phyloP scores from a whole-genome alignment of 2,113 vertebrate genomes.

The Rynchops niger region DNA sequence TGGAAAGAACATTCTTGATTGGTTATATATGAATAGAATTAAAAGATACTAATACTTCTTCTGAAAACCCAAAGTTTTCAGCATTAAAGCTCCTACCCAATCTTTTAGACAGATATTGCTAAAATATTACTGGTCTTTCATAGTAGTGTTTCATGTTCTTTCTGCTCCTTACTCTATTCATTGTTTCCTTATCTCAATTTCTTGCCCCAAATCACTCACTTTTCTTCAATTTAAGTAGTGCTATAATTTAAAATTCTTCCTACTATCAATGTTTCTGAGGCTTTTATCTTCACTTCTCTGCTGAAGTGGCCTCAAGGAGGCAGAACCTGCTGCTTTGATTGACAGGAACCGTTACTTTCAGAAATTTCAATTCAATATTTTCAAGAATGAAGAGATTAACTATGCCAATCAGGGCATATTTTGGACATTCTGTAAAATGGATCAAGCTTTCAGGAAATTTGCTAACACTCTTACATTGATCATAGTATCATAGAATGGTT shows the following conservation, averaged over 20 bases:
- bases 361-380: background rate
- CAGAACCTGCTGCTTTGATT: background rate
- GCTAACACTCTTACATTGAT: background rate
- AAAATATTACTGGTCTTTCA: background rate
- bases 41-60: background rate
- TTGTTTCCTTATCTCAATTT: background rate
- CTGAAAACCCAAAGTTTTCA: background rate
- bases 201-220: background rate
- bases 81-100: background rate
- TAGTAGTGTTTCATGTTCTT: background rate
- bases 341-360: background rate
- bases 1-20: background rate
- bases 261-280: background rate
- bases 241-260: background rate
- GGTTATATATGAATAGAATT: background rate
- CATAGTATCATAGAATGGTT: background rate
- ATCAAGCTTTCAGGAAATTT: background rate
- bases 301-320: background rate
- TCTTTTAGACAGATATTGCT: background rate
- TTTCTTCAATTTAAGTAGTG: background rate
- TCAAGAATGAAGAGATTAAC: background rate
- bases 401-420: background rate
- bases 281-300: background rate
- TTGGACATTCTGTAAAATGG: background rate
- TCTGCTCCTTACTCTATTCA: background rate